Conservation (phyloP, 2,113 vertebrate genomes). For the Hymenochirus boettgeri region DNA sequence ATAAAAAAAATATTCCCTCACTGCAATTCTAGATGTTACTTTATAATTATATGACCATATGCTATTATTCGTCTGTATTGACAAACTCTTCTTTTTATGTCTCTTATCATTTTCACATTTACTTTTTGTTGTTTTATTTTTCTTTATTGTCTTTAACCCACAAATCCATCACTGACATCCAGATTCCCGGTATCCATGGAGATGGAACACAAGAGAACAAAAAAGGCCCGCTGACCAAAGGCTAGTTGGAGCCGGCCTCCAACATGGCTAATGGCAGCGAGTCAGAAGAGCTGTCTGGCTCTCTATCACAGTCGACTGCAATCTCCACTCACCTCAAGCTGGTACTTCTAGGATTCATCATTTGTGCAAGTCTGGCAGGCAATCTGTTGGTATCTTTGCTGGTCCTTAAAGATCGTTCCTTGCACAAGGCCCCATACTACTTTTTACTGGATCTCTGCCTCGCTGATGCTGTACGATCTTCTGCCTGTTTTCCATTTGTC, state of each 20-base stretch:
- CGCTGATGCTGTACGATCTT: conserved; percentile 84
- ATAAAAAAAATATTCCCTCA: too few relatives aligned
- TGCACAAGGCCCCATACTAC: conserved; percentile 90
- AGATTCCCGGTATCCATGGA: conserved; percentile 4
- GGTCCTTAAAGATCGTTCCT: conserved; percentile 79
- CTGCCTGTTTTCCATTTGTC: conserved; percentile 88
- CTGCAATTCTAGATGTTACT: too few relatives aligned
- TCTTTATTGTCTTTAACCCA: conserved; percentile 38
- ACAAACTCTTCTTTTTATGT: neutral
- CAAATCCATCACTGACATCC: neutral
- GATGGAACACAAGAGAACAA: conserved; percentile 30
- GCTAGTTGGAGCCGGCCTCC: conserved; percentile 38
- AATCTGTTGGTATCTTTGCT: conserved; percentile 84
- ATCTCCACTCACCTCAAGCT: conserved; percentile 85
- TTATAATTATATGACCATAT: too few relatives aligned
- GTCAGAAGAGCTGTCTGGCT: conserved; percentile 67
- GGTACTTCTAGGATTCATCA: conserved; percentile 84
- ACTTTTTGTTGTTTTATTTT: conserved; percentile 5
- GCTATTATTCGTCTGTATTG: neutral
- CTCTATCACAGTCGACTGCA: conserved; percentile 61
- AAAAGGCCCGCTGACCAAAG: conserved; percentile 32
- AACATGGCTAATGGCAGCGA: conserved; percentile 78
- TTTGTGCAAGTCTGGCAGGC: conserved; percentile 83
- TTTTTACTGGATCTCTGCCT: conserved; percentile 90
- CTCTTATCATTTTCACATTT: neutral